phyloP scores from a whole-genome alignment of 2,797 vertebrate species.

The Eutrigla gurnardus region DNA sequence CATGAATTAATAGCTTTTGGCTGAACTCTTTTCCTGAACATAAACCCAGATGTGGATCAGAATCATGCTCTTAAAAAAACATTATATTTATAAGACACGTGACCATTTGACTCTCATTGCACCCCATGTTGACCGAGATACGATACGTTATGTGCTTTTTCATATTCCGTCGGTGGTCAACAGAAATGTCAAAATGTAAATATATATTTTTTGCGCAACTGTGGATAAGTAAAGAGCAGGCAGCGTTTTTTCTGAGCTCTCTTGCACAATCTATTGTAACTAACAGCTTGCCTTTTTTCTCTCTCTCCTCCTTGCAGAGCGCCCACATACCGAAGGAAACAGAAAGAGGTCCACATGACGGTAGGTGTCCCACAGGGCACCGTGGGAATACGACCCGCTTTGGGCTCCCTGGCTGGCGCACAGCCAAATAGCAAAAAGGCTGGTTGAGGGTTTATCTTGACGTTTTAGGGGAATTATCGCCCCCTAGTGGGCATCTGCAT shows the following conservation, averaged over 20 bases:
- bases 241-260: conserved; percentile 23
- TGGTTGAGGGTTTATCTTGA: conserved; percentile 67
- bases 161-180: conserved; percentile 13
- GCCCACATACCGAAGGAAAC: conserved; percentile 91
- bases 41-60: not conserved
- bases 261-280: conserved; percentile 50
- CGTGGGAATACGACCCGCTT: conserved; percentile 68
- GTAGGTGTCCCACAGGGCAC: conserved; percentile 85
- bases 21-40: not conserved
- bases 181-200: conserved; percentile 62
- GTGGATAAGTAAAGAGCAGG: conserved; percentile 48
- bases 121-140: conserved; percentile 12
- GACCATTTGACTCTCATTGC: not conserved
- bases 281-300: conserved; percentile 46
- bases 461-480: conserved; percentile 56
- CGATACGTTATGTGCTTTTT: conserved; percentile 25
- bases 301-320: conserved; percentile 81
- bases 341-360: conserved; percentile 88
- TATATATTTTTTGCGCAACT: conserved; percentile 49
- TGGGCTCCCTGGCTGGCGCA: conserved; percentile 61
- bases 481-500: conserved; percentile 72
- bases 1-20: not conserved
- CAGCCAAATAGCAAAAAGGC: conserved; percentile 53
- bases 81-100: not conserved
- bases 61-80: not conserved